phyloP scores from a whole-genome alignment of 2,888 invertebrate species.

The Chironomus riparius region DNA sequence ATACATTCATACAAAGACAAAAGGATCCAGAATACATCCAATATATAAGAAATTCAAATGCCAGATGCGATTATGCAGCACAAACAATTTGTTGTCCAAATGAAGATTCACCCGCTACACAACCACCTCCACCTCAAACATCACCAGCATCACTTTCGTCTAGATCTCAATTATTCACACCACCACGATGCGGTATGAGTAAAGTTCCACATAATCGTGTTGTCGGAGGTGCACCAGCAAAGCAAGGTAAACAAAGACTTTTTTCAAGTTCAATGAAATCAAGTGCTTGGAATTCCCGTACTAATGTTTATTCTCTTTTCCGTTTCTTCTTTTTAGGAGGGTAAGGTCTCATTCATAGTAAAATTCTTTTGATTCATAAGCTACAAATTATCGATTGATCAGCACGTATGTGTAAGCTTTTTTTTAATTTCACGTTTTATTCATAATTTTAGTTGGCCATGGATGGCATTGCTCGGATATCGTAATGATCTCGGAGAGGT shows the following conservation, averaged over 20 bases:
- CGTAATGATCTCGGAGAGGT: slow-evolving; percentile 40
- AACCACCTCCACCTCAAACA: not conserved
- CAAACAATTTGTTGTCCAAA: slow-evolving; percentile 27
- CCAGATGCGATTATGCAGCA: slow-evolving; percentile 23
- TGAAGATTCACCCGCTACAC: slow-evolving; percentile 3
- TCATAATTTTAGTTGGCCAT: slow-evolving; percentile 51
- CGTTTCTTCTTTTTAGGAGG: slow-evolving; percentile 10
- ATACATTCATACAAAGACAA: slow-evolving; percentile 17
- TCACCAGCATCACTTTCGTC: not conserved
- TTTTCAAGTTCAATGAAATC: slow-evolving; percentile 6
- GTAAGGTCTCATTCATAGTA: not conserved
- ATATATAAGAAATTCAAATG: slow-evolving; percentile 28
- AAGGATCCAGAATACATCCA: slow-evolving; percentile 20
- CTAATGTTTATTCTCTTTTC: not conserved
- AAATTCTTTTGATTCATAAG: not conserved
- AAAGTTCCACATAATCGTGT: slow-evolving; percentile 51
- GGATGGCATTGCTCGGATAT: slow-evolving; percentile 69
- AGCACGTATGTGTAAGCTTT: not conserved
- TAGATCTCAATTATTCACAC: slow-evolving; percentile 33
- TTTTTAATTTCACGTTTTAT: not conserved
- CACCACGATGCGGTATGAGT: slow-evolving; percentile 54
- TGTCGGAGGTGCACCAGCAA: slow-evolving; percentile 62
- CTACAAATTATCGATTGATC: not conserved
- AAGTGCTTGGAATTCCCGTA: slow-evolving; percentile 20
- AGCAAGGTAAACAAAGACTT: slow-evolving; percentile 46